phyloP scores from a whole-genome alignment of 2,888 invertebrate genomes.

The Thecocarcelia acutangulata region DNA sequence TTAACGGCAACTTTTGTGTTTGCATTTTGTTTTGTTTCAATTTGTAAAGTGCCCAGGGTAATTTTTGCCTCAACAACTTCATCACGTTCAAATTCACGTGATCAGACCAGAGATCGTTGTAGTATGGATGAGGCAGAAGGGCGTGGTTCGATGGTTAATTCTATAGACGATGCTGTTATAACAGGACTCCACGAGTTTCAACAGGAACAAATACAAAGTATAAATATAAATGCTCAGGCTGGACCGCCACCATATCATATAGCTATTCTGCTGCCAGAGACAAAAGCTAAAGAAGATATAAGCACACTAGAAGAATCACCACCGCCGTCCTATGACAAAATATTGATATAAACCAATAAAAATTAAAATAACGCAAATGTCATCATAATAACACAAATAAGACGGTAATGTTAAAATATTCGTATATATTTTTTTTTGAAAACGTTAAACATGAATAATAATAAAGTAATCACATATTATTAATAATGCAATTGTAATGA shows the following conservation, averaged over 20 bases:
- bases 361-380: neutral
- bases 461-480: too few species aligned
- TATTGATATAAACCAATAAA: constrained; percentile 84
- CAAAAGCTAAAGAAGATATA: constrained; percentile 71
- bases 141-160: constrained; percentile 69
- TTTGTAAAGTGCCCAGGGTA: constrained; percentile 83
- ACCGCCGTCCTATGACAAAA: constrained; percentile 89
- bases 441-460: too few species aligned
- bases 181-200: constrained; percentile 62
- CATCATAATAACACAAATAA: neutral
- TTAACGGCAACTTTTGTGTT: constrained; percentile 85
- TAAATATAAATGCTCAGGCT: constrained; percentile 72
- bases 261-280: constrained; percentile 87
- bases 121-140: constrained; percentile 69
- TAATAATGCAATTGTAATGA: too few species aligned
- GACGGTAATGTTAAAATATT: neutral
- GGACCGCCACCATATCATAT: constrained; percentile 91
- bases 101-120: constrained; percentile 63
- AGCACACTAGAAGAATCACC: constrained; percentile 82
- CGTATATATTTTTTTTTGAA: neutral
- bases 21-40: constrained; percentile 85
- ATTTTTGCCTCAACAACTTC: constrained; percentile 73
- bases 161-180: constrained; percentile 71
- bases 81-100: constrained; percentile 71
- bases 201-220: constrained; percentile 66